Evolutionary conservation across 2,113 vertebrate genomes (phyloP).

Genomic region (Rhodinocichla rosea): DNA sequence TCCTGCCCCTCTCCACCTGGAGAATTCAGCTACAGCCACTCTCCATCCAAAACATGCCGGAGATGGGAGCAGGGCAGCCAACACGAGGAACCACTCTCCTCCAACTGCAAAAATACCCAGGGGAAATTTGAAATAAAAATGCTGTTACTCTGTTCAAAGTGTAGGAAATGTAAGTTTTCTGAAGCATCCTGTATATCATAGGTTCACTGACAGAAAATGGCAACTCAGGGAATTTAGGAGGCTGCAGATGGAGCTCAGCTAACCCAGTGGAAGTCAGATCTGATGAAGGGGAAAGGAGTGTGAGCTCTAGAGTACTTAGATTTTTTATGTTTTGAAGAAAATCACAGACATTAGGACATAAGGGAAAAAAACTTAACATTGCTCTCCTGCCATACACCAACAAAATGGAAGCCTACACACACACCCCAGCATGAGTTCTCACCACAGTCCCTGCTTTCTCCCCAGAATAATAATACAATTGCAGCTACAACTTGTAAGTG

Average conservation of each 20-base stretch:
- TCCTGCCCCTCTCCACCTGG: not conserved
- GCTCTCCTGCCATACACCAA: not conserved
- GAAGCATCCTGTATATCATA: not conserved
- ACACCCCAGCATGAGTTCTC: not conserved
- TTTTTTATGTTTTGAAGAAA: not conserved
- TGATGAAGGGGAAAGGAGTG: fast-evolving
- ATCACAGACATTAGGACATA: not conserved
- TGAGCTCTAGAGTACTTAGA: not conserved
- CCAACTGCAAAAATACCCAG: not conserved
- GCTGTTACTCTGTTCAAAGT: not conserved
- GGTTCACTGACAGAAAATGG: not conserved
- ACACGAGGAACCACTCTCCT: fast-evolving
- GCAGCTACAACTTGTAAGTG: not conserved
- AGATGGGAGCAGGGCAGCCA: not conserved
- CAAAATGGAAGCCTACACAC: not conserved
- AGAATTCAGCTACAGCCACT: not conserved
- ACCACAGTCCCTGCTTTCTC: not conserved
- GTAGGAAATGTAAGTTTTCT: not conserved
- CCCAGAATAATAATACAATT: not conserved
- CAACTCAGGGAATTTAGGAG: not conserved
- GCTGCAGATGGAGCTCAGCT: not conserved
- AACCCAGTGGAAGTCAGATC: not conserved
- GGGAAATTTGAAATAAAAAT: not conserved
- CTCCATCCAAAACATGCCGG: fast-evolving
- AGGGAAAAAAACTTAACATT: not conserved